phyloP scores from a whole-genome alignment of 2,113 vertebrate species.

The Procavia capensis region DNA sequence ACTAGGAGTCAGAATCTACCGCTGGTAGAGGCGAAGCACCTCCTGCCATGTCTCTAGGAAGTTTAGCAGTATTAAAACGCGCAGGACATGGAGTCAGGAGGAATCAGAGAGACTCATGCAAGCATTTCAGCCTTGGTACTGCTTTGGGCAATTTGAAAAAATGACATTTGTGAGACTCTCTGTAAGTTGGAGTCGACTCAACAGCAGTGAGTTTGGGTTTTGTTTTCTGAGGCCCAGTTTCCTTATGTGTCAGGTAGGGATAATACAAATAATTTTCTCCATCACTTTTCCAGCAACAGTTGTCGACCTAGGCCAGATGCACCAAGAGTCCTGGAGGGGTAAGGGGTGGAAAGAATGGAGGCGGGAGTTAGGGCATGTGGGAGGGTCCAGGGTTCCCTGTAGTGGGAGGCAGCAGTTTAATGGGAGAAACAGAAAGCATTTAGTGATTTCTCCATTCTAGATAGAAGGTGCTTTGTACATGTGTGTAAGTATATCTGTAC shows the following conservation, averaged over 20 bases:
- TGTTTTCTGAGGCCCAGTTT: too few species aligned
- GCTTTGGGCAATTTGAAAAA: conserved; percentile 18
- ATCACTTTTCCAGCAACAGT: not conserved
- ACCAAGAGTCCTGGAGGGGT: not conserved
- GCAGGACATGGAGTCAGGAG: not conserved
- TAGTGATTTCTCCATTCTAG: not conserved
- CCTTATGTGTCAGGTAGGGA: conserved; percentile 27
- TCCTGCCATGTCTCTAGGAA: not conserved
- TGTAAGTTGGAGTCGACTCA: too few species aligned
- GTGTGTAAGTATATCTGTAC: not conserved
- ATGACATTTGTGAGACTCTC: not conserved
- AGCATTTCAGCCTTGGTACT: not conserved
- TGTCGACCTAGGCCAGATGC: not conserved
- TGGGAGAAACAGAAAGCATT: not conserved
- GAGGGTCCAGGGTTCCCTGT: not conserved
- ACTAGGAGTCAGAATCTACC: too few species aligned
- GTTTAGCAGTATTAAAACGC: not conserved
- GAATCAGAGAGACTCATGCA: not conserved
- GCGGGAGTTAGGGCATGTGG: not conserved
- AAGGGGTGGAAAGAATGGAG: not conserved
- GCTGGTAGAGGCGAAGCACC: too few species aligned
- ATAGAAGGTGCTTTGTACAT: not conserved
- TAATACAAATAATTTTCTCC: not conserved
- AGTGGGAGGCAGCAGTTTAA: not conserved
- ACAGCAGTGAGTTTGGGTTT: too few species aligned